Percentiles rank a stretch among this genome's conserved stretches.
Conservation (phyloP, 2,113 vertebrate genomes). For the Lasiurus cinereus region DNA sequence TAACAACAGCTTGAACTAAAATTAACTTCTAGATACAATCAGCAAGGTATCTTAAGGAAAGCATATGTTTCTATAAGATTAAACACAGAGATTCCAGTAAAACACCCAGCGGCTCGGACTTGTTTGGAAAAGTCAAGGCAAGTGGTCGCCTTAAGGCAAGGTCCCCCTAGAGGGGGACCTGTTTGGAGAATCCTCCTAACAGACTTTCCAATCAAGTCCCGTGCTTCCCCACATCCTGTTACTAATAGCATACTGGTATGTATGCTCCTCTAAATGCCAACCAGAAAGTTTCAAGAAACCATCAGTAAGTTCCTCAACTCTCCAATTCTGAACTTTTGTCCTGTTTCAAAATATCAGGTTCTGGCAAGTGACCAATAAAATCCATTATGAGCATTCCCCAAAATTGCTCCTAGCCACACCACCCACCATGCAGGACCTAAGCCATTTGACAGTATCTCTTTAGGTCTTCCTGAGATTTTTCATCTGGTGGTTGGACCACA, state of each 20-base stretch:
- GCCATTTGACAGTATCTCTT: neutral
- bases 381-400: neutral
- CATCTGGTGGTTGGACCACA: neutral
- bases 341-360: neutral
- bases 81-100: too few species aligned
- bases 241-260: neutral
- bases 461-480: neutral
- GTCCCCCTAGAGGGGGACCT: too few species aligned
- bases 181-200: too few species aligned
- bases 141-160: too few species aligned
- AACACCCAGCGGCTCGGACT: too few species aligned
- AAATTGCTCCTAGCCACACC: neutral
- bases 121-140: too few species aligned
- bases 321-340: neutral
- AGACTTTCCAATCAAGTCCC: too few species aligned
- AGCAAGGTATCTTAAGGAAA: too few species aligned
- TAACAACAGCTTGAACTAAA: too few species aligned
- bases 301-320: neutral
- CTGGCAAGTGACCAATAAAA: neutral
- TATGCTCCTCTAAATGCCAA: neutral
- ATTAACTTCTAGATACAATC: too few species aligned
- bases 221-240: neutral
- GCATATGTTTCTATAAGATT: too few species aligned
- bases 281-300: neutral
- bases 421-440: neutral